phyloP scores from a whole-genome alignment of 1,140 invertebrate genomes.

The Polypedilum pembai region DNA sequence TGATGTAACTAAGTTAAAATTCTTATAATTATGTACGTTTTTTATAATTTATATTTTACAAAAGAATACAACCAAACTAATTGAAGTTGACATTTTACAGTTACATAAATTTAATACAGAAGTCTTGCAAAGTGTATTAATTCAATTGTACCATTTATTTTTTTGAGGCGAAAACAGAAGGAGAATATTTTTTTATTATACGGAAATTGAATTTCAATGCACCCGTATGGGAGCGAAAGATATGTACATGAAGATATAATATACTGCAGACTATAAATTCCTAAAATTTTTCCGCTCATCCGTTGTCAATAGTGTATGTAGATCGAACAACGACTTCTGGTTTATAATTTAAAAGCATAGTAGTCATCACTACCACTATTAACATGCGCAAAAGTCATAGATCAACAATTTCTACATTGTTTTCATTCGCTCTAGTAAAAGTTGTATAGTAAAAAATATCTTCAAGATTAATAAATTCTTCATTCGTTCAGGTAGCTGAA shows the following conservation, averaged over 20 bases:
- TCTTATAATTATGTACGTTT: too few species aligned
- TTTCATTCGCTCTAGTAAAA: not conserved
- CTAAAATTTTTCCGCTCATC: not conserved
- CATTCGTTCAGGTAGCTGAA: not conserved
- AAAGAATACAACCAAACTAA: not conserved
- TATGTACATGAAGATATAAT: too few species aligned
- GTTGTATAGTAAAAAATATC: not conserved
- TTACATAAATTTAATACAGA: not conserved
- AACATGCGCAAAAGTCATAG: not conserved
- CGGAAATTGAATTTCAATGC: slow-evolving; percentile 11
- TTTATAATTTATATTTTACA: too few species aligned
- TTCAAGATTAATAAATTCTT: slow-evolving; percentile 7
- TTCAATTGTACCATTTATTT: not conserved
- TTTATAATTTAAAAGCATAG: not conserved
- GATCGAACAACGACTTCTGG: slow-evolving; percentile 8
- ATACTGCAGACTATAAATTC: not conserved
- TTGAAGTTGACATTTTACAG: not conserved
- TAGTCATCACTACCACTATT: not conserved
- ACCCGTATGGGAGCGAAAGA: not conserved
- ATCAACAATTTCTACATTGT: slow-evolving; percentile 6
- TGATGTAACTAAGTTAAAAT: too few species aligned
- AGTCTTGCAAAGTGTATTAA: not conserved
- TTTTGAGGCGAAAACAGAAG: not conserved
- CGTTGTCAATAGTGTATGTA: not conserved
- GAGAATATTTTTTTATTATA: not conserved